Evolutionary conservation across 2,113 vertebrate genomes (phyloP), one percentile per base, ranked within the genome.

Genomic region (Aptenodytes forsteri): DNA sequence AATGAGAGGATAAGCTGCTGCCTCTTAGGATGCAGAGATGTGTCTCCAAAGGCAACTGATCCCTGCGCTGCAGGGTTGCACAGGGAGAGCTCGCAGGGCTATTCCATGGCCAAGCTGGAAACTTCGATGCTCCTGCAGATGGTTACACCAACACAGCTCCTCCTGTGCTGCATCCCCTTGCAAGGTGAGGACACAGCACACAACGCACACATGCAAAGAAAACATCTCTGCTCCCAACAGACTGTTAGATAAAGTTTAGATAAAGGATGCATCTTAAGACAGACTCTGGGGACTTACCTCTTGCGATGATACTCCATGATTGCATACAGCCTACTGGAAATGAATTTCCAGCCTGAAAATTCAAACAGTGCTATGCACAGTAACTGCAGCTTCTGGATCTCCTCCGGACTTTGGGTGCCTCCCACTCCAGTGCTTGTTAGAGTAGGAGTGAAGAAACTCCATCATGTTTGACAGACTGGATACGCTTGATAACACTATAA

Each of bases 191-290:
- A 56, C n/a, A 6, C 9, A 5, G 34, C 42, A 34, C 29, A 11
- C 5, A 2, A 34, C 29, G 11, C 5, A 1, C 2, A 2, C 23
- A 5, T 11, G 42, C 5, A 3, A 58, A 49, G 62, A 49, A 29
- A 87, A n/a, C 36, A 42, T 20, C 30, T 30, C 54, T 7, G 36
- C 8, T 25, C 36, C 36, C 54, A 50, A 26, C 44, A 26, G 46
- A 20, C 27, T 11, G 9, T 17, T 27, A 44, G 49, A 11, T 5
- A 42, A 56, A 66, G 23, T n/a, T 66, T 56, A 40, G 19, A 40
- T 5, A 27, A 29, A 66, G 61, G 71, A 40, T 13, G 29, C 8
- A 13, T 25, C 42, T 73, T 16, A 18, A 58, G 50, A 27, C 16
- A 50, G 42, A 22, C 56, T 34, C 47, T 38, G 23, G 34, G 47